Evolutionary conservation across 2,888 invertebrate species (phyloP).

Genomic region (Lysandra coridon): DNA sequence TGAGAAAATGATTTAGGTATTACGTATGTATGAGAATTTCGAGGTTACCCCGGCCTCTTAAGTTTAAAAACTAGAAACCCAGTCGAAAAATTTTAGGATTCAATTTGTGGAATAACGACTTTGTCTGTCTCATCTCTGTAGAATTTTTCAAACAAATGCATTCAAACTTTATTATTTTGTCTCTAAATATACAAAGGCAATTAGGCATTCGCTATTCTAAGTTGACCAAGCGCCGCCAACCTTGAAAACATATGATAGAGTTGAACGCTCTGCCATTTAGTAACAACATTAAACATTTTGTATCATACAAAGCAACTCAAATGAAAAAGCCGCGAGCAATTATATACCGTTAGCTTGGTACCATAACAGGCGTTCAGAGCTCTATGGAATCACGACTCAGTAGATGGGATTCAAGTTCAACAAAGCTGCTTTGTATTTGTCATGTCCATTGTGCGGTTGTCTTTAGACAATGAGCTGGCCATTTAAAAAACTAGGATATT

Average conservation of each 20-base stretch:
- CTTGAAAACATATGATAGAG: conserved; percentile 17
- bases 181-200: background rate
- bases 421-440: background rate
- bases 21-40: no score
- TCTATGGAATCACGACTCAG: background rate
- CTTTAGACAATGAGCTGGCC: background rate
- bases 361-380: background rate
- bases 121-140: background rate
- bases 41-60: no score
- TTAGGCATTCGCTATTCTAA: background rate
- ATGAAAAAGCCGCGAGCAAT: background rate
- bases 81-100: no score
- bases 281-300: background rate
- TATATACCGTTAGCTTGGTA: background rate
- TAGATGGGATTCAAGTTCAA: background rate
- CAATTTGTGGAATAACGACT: no score
- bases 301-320: conserved; percentile 1
- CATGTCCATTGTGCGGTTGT: background rate
- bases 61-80: no score
- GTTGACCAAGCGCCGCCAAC: background rate
- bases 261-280: background rate
- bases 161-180: background rate
- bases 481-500: background rate
- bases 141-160: background rate
- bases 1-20: no score